phyloP scores from a whole-genome alignment of 2,888 invertebrate genomes.

The Orgyia antiqua region DNA sequence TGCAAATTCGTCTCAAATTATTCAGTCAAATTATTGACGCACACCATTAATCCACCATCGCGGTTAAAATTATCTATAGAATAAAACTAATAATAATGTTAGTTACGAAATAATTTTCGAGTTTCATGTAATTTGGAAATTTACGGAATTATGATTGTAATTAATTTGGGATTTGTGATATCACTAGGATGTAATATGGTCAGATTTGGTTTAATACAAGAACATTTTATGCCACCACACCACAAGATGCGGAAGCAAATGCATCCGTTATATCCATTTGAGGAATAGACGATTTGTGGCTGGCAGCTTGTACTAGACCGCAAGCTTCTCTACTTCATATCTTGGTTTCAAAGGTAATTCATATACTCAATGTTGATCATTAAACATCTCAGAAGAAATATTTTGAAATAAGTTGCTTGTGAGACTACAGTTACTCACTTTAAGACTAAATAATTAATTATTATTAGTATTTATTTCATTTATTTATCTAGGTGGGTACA shows the following conservation, averaged over 20 bases:
- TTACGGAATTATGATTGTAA: constrained; percentile 5
- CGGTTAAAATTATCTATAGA: constrained; percentile 13
- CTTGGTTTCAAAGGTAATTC: too few relatives aligned
- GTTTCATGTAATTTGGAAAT: constrained; percentile 13
- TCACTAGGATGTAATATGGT: too few relatives aligned
- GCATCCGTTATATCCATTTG: constrained; percentile 14
- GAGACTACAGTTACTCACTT: too few relatives aligned
- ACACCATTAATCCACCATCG: constrained; percentile 20
- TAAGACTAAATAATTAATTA: too few relatives aligned
- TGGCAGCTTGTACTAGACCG: constrained; percentile 15
- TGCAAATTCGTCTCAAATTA: constrained; percentile 20
- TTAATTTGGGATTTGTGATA: constrained; percentile 13
- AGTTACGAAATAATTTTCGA: constrained; percentile 14
- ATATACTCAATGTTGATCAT: too few relatives aligned
- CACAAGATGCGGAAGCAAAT: constrained; percentile 24
- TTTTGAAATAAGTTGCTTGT: too few relatives aligned
- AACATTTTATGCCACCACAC: constrained; percentile 18
- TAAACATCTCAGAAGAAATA: too few relatives aligned
- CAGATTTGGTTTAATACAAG: constrained; percentile 12
- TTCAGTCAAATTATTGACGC: constrained; percentile 21
- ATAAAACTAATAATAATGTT: constrained; percentile 15
- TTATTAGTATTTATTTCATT: too few relatives aligned
- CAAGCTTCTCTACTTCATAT: constrained; percentile 7
- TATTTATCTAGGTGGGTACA: too few relatives aligned
- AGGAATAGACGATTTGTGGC: constrained; percentile 22